Conservation (phyloP, 2,888 invertebrate species). For the Thyatira batis region DNA sequence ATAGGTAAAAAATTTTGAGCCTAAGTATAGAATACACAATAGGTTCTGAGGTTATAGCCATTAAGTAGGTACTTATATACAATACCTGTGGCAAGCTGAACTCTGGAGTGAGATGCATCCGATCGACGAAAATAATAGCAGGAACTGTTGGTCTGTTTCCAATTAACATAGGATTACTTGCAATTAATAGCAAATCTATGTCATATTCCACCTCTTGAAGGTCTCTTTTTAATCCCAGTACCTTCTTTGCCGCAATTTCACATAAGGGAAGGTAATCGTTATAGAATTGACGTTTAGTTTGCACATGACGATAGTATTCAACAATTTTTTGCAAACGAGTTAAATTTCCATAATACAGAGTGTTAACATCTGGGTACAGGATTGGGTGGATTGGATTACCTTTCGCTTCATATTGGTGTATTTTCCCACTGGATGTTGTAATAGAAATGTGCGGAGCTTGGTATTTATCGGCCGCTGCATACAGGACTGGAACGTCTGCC, state of each 20-base stretch:
- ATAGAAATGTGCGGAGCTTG: constrained; percentile 79
- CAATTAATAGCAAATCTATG: constrained; percentile 69
- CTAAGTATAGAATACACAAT: not conserved
- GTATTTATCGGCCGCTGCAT: constrained; percentile 79
- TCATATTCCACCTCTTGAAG: constrained; percentile 67
- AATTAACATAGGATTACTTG: constrained; percentile 60
- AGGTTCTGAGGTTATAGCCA: not conserved
- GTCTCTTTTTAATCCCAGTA: constrained; percentile 58
- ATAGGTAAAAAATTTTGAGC: not conserved
- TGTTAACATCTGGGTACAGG: constrained; percentile 74
- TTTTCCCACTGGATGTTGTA: constrained; percentile 71
- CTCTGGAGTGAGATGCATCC: constrained; percentile 67
- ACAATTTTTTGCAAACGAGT: constrained; percentile 63
- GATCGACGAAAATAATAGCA: constrained; percentile 62
- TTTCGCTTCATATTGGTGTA: constrained; percentile 74
- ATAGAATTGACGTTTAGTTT: constrained; percentile 64
- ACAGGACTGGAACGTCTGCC: constrained; percentile 73
- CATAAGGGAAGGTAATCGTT: constrained; percentile 59
- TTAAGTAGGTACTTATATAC: constrained; percentile 3
- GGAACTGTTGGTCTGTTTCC: constrained; percentile 69
- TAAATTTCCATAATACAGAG: constrained; percentile 63
- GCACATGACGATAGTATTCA: constrained; percentile 57
- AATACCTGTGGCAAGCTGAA: constrained; percentile 57
- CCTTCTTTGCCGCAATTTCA: constrained; percentile 63
- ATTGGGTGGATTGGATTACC: constrained; percentile 79